Base-by-base conservation (phyloP, 53 echinoderm and acorn worm species). In the Temnopleurus reevesii region DNA sequence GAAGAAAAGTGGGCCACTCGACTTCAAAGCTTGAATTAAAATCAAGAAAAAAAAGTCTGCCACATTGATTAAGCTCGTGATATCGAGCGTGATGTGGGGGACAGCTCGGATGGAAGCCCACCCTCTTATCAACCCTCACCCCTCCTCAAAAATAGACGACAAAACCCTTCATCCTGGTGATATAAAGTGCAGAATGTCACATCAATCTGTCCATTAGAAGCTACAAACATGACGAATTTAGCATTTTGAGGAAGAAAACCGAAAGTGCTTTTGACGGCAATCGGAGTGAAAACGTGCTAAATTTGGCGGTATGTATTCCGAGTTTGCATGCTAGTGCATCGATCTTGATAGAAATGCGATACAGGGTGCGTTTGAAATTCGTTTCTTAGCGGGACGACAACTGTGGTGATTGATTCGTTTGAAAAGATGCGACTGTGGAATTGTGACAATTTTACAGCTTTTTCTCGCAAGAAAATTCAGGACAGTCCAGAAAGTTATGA, bases 171-270 rank as follows among this genome's bases (percentile, higher is more conserved):
- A 79, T 4, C 46, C 79, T 29, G 79, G 49, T 28, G 79, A 46
- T 79, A 83, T 83, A 83, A 83, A 83, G 83, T 83, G 83, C 83
- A 83, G 7, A 8, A 24, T 53, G 83, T 83, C 83, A 83, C 54
- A 83, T 83, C 83, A 83, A 55, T 55, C 83, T 55, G 54, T 83
- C 83, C 83, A 83, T 83, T 83, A 83, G 83, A 83, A 46, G 79
- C 49, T 79, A 79, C 79, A 79, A 79, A 79, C 79, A 79, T 79
- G 79, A 79, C 79, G 79, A 79, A 79, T 79, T 79, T 79, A 46
- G 79, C 46, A 79, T 79, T 79, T 49, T 47, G 79, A 49, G 46
- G 28, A 8, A 79, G 79, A 79, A 30, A 79, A 46, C 79, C 43
- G 79, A 79, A 79, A 79, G 79, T 79, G 49, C 49, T 79, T 79